phyloP scores from a whole-genome alignment of 2,888 invertebrate genomes.

The Tineola bisselliella region DNA sequence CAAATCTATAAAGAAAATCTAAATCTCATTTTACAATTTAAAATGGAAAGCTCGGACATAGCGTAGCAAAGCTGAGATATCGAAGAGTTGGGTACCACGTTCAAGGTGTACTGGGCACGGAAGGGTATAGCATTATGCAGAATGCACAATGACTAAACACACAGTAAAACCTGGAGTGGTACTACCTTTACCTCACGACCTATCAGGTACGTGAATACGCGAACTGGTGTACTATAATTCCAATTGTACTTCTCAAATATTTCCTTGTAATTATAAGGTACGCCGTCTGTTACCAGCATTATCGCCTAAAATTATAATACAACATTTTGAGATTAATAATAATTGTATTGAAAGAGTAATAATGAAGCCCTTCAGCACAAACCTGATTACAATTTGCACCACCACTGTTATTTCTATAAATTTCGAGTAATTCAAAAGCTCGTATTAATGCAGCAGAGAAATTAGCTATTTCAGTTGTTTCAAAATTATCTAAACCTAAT shows the following conservation, averaged over 20 bases:
- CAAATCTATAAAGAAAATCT: no score
- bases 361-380: constrained; percentile 13
- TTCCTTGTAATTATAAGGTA: constrained; percentile 92
- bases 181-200: constrained; percentile 83
- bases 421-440: constrained; percentile 88
- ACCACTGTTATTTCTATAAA: constrained; percentile 68
- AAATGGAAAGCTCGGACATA: not conserved
- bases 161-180: constrained; percentile 67
- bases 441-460: constrained; percentile 88
- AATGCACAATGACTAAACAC: constrained; percentile 48
- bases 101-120: constrained; percentile 60
- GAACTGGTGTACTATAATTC: constrained; percentile 82
- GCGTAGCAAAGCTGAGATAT: not conserved
- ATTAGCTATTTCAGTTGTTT: constrained; percentile 91
- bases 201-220: constrained; percentile 98
- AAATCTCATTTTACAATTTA: no score
- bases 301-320: constrained; percentile 76
- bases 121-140: constrained; percentile 58
- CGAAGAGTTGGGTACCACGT: constrained; percentile 44
- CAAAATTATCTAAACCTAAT: constrained; percentile 78
- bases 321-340: constrained; percentile 32
- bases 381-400: constrained; percentile 73
- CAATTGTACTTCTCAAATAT: constrained; percentile 93
- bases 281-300: constrained; percentile 99
- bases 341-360: not conserved